phyloP scores from a whole-genome alignment of 2,797 vertebrate genomes.

The Neoniphon sammara region DNA sequence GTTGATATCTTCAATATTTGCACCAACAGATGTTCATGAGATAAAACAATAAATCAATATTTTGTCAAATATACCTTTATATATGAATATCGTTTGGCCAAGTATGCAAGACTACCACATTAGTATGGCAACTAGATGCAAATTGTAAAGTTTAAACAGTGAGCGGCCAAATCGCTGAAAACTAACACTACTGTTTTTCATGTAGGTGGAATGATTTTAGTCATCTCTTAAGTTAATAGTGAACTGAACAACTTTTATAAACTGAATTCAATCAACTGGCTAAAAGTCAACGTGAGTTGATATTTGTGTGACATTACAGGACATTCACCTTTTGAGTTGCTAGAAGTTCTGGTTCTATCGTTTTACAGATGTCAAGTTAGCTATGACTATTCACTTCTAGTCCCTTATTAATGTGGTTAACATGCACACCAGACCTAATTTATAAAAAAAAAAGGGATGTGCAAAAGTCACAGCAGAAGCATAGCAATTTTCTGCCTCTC shows the following conservation, averaged over 20 bases:
- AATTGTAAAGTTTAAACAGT: not conserved
- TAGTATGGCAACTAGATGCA: not conserved
- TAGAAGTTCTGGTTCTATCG: not conserved
- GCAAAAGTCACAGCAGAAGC: not conserved
- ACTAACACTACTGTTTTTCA: not conserved
- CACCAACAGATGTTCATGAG: not conserved
- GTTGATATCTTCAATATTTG: not conserved
- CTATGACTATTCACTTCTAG: not conserved
- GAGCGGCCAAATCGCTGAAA: not conserved
- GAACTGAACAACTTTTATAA: not conserved
- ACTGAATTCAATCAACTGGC: no score
- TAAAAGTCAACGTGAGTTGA: no score
- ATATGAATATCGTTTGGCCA: not conserved
- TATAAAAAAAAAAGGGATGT: not conserved
- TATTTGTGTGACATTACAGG: not conserved
- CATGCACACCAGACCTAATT: not conserved
- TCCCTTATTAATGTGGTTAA: not conserved
- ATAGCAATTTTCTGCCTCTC: not conserved
- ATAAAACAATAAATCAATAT: no score
- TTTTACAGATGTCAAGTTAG: no score
- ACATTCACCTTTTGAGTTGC: not conserved
- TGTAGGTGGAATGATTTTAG: not conserved
- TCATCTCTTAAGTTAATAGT: not conserved
- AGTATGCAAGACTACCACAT: not conserved
- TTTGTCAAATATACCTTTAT: not conserved